A percentile compares a stretch with the other conserved stretches of the same genome.
These are phyloP conservation scores for Kradibia gibbosae DNA, from an alignment of 1,140 invertebrate species.

Conservation along the genomic window DNA sequence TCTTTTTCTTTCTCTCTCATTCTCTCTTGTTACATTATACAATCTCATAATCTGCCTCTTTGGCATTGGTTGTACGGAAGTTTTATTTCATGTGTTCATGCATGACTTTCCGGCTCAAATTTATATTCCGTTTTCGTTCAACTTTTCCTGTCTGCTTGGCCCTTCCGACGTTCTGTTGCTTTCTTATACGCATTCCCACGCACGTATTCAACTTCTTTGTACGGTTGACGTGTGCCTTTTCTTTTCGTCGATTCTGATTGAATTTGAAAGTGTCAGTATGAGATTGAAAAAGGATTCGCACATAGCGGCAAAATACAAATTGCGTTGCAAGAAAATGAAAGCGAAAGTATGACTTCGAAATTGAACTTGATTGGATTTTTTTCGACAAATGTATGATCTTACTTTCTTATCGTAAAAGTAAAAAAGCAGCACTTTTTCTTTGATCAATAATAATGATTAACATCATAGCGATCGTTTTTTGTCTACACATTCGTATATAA, in stretches of 20 bases:
- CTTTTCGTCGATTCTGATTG: conserved; percentile 3
- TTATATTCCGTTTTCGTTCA: conserved; percentile 32
- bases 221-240: neutral
- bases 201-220: conserved; percentile 12
- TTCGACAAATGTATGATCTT: neutral
- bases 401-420: too few species aligned
- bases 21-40: too few species aligned
- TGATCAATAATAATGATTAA: too few species aligned
- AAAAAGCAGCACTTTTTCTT: too few species aligned
- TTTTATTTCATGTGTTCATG: neutral
- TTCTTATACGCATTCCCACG: neutral
- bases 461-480: too few species aligned
- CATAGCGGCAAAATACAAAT: neutral
- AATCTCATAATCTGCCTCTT: neutral
- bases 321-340: conserved; percentile 9
- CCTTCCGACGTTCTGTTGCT: neutral
- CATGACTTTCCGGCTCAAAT: neutral
- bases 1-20: neutral
- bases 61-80: neutral
- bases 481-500: too few species aligned
- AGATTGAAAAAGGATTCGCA: conserved; percentile 10
- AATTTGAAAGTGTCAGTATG: neutral
- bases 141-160: neutral
- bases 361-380: conserved; percentile 15
- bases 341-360: conserved; percentile 12